Evolutionary conservation across 2,888 invertebrate species (phyloP).

Genomic region (Oscheius sp.): DNA sequence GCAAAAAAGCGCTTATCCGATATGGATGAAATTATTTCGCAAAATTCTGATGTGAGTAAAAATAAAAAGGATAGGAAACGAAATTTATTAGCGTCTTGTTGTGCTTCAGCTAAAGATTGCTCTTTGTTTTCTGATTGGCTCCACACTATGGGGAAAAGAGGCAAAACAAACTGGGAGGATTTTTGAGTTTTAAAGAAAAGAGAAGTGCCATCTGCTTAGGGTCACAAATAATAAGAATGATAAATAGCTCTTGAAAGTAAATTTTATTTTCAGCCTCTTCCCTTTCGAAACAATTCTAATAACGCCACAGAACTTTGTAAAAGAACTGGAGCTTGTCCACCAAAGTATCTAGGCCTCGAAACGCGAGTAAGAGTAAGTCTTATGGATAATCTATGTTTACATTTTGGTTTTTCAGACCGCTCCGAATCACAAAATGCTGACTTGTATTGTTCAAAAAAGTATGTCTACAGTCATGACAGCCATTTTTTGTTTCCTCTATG

Average conservation of each 20-base stretch:
- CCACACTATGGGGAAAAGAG: too few species aligned
- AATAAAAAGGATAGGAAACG: background rate
- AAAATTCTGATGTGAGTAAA: slow-evolving; percentile 24
- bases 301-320: slow-evolving; percentile 46
- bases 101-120: background rate
- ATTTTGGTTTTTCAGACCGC: slow-evolving; percentile 40
- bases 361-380: slow-evolving; percentile 48
- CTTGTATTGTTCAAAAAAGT: slow-evolving; percentile 61
- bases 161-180: too few species aligned
- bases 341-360: slow-evolving; percentile 46
- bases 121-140: too few species aligned
- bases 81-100: too few species aligned
- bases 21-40: slow-evolving; percentile 1
- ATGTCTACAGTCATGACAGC: slow-evolving; percentile 63
- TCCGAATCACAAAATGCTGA: slow-evolving; percentile 52
- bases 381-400: too few species aligned
- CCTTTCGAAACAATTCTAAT: slow-evolving; percentile 31
- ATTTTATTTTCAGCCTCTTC: slow-evolving; percentile 38
- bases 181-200: background rate
- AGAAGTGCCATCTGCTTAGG: background rate
- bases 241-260: background rate
- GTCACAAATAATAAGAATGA: background rate
- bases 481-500: slow-evolving; percentile 56
- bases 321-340: slow-evolving; percentile 33
- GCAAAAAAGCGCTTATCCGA: background rate